Evolutionary conservation across 2,888 invertebrate genomes (phyloP).

Genomic region (Caenorhabditis uteleia): DNA sequence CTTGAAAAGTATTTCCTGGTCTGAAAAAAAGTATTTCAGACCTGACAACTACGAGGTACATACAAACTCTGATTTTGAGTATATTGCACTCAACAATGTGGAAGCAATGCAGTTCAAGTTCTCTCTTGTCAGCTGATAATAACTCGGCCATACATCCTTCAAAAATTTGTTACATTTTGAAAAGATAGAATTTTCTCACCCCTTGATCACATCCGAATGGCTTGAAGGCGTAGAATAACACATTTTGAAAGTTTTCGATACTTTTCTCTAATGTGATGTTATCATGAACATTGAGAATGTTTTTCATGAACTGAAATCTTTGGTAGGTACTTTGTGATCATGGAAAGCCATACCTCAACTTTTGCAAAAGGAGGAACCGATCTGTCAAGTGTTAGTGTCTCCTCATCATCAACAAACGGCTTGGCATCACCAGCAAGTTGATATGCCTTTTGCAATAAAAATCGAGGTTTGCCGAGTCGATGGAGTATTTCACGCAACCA

Average conservation of each 20-base stretch:
- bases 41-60: no score
- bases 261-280: background rate
- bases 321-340: background rate
- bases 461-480: conserved; percentile 4
- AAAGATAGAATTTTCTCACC: conserved; percentile 8
- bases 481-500: background rate
- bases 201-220: conserved; percentile 34
- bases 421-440: conserved; percentile 8
- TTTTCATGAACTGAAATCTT: conserved; percentile 1
- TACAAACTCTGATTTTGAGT: conserved; percentile 26
- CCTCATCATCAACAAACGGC: conserved; percentile 10
- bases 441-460: conserved; percentile 16
- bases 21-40: conserved; percentile 6
- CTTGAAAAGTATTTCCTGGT: conserved; percentile 29
- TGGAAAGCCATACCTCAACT: background rate
- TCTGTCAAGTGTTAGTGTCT: conserved; percentile 14
- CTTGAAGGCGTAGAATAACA: conserved; percentile 20
- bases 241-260: conserved; percentile 17
- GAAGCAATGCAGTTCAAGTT: conserved; percentile 27
- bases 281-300: background rate
- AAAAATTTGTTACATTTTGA: background rate
- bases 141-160: conserved; percentile 30
- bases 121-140: conserved; percentile 21
- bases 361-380: conserved; percentile 14
- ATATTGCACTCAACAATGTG: conserved; percentile 18